Percentiles rank a stretch among this genome's conserved stretches.
Conservation (phyloP, 2,113 vertebrate genomes). For the Perognathus longimembris region DNA sequence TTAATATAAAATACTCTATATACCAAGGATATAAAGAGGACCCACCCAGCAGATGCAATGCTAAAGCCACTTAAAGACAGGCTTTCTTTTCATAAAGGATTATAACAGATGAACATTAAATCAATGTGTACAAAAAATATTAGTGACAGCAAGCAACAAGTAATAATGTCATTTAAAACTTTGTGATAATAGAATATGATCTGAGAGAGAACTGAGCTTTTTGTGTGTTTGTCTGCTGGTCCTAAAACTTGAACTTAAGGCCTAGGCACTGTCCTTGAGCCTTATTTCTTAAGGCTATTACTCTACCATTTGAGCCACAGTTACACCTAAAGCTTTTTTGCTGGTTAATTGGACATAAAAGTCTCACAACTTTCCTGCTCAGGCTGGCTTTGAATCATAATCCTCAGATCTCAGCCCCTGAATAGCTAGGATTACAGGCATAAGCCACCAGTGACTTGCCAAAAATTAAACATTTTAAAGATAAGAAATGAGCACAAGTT, state of each 20-base stretch:
- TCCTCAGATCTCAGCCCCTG: no score
- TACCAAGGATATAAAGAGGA: neutral
- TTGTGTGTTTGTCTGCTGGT: no score
- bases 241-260: no score
- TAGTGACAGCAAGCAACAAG: neutral
- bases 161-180: neutral
- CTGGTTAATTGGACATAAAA: no score
- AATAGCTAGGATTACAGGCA: no score
- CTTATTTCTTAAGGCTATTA: no score
- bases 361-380: no score
- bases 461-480: neutral
- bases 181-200: neutral
- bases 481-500: neutral
- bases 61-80: neutral
- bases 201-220: neutral
- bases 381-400: no score
- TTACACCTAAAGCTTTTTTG: no score
- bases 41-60: neutral
- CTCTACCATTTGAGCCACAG: no score
- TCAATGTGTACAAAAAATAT: neutral
- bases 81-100: neutral
- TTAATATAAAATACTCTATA: neutral
- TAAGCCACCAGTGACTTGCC: no score
- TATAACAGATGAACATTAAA: neutral
- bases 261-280: no score